These are phyloP conservation scores for Papilio xuthus DNA, from an alignment of 1,140 invertebrate genomes.

Conservation along the genomic window DNA sequence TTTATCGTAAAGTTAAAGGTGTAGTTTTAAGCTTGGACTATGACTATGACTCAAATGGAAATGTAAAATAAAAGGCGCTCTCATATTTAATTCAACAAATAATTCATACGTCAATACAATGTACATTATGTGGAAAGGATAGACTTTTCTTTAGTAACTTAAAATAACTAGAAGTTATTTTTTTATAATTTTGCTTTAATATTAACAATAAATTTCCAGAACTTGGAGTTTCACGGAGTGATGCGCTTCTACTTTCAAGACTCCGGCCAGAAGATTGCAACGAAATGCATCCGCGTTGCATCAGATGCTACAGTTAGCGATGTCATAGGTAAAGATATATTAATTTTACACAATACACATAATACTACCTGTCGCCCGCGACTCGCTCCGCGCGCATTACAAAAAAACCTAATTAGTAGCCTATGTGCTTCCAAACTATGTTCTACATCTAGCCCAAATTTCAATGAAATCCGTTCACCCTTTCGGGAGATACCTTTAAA, in stretches of 20 bases:
- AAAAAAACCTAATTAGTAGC: too few species aligned
- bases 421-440: too few species aligned
- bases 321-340: slow-evolving; percentile 88
- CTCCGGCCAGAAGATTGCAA: slow-evolving; percentile 98
- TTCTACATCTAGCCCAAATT: too few species aligned
- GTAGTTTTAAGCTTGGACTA: not conserved
- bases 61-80: not conserved
- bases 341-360: too few species aligned
- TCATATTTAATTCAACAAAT: not conserved
- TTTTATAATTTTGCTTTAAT: not conserved
- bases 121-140: not conserved
- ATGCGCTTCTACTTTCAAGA: slow-evolving; percentile 99
- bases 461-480: too few species aligned
- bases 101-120: not conserved
- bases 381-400: too few species aligned
- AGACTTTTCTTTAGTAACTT: not conserved
- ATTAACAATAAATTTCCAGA: slow-evolving; percentile 83
- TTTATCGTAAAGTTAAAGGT: slow-evolving; percentile 31
- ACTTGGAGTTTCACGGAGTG: slow-evolving; percentile 99
- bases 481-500: too few species aligned
- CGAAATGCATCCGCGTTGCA: slow-evolving; percentile 98
- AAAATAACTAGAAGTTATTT: not conserved
- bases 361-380: too few species aligned
- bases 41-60: not conserved
- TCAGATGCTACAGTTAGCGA: slow-evolving; percentile 96